These are phyloP conservation scores for Acanthosepion esculentum DNA, from an alignment of 2,888 invertebrate species.

Conservation along the genomic window DNA sequence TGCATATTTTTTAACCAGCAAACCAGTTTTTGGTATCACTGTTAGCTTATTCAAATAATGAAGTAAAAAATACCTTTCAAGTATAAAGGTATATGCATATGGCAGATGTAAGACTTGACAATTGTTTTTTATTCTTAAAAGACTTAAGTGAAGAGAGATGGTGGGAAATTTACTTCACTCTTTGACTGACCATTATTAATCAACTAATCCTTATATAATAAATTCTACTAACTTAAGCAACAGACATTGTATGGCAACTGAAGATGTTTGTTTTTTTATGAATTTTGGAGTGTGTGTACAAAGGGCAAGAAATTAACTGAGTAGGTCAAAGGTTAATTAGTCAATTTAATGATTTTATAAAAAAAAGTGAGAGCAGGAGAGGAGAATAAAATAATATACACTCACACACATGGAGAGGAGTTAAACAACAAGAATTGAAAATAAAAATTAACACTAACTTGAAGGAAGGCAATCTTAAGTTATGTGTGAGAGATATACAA, in stretches of 20 bases:
- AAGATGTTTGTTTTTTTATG: neutral
- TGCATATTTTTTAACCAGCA: too few relatives aligned
- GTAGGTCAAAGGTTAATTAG: neutral
- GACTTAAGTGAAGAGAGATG: too few relatives aligned
- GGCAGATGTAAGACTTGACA: too few relatives aligned
- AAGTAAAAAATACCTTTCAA: too few relatives aligned
- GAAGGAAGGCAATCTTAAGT: neutral
- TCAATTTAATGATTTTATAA: neutral
- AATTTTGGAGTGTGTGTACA: neutral
- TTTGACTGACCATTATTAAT: too few relatives aligned
- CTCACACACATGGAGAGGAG: conserved; percentile 14
- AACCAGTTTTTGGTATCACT: too few relatives aligned
- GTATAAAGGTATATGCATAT: too few relatives aligned
- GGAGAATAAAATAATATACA: neutral
- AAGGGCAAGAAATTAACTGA: neutral
- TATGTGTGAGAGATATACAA: conserved; percentile 18
- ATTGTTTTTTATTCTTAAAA: too few relatives aligned
- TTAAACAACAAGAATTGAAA: neutral
- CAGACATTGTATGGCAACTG: neutral
- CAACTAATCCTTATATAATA: too few relatives aligned
- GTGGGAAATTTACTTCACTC: too few relatives aligned
- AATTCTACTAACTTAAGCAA: neutral
- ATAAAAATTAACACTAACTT: neutral
- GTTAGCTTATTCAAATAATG: too few relatives aligned
- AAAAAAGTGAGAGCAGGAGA: neutral